These are phyloP conservation scores for Hyppa rectilinea DNA, from an alignment of 2,888 invertebrate species.

Conservation along the genomic window DNA sequence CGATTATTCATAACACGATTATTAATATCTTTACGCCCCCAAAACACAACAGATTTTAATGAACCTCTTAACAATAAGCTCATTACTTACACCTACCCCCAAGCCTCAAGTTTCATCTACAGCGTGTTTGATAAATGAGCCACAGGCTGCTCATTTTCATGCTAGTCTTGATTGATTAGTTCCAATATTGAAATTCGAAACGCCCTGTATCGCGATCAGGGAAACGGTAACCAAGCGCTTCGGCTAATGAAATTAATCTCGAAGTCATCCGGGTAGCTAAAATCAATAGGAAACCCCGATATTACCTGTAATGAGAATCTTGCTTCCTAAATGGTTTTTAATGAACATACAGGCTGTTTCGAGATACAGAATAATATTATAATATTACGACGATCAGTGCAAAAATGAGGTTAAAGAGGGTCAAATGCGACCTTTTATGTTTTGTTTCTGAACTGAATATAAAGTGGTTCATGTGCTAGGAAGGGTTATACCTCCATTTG, in stretches of 20 bases:
- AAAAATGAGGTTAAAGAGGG: conserved; percentile 33
- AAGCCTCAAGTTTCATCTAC: conserved; percentile 74
- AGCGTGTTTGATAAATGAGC: conserved; percentile 79
- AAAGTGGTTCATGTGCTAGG: conserved; percentile 13
- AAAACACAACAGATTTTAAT: conserved; percentile 36
- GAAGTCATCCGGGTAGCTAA: conserved; percentile 44
- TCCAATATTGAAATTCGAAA: conserved; percentile 82
- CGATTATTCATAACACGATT: conserved; percentile 22
- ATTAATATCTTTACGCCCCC: conserved; percentile 6
- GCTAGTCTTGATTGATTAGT: conserved; percentile 82
- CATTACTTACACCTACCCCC: conserved; percentile 53
- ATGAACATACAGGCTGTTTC: conserved; percentile 17
- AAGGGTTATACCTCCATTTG: conserved; percentile 10
- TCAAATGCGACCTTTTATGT: conserved; percentile 20
- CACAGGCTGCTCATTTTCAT: conserved; percentile 79
- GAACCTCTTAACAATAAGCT: conserved; percentile 36
- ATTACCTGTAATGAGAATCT: conserved; percentile 53
- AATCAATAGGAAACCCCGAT: conserved; percentile 46
- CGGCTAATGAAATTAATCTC: conserved; percentile 67
- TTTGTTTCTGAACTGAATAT: conserved; percentile 34
- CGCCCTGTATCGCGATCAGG: conserved; percentile 71
- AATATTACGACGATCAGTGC: conserved; percentile 9
- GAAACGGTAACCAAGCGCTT: conserved; percentile 66
- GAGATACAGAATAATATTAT: background rate
- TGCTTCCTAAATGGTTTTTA: conserved; percentile 40